Base-by-base conservation (phyloP, 2,888 invertebrate genomes). In the Drosophila acutilabella region DNA sequence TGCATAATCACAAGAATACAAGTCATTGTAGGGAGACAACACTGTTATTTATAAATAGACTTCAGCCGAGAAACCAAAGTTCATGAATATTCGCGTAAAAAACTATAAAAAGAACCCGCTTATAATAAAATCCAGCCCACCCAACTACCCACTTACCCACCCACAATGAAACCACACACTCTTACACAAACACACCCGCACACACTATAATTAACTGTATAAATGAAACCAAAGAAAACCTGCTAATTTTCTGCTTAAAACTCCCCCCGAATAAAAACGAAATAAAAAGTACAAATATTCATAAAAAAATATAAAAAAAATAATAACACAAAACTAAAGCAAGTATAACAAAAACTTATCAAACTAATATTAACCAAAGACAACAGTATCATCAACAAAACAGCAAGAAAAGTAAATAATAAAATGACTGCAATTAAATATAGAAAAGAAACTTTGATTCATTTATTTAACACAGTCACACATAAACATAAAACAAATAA, bases 271-370 rank as follows among this genome's bases (percentile, higher is more conserved):
- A 79, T 81, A 81, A 83, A 76, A 81, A 70, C 80, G 89, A 82
- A 84, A 87, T 89, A 85, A 84, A 89, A 90, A 90, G 91, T 90
- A 90, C 90, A 90, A 90, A 90, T 90, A 84, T 84, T 81, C 74
- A 81, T 78, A 73, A 68, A 47, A 50, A 6, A 23, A 33, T 13
- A 56, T n/a, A 36, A 20, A 11, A 33, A 26, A 30, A 36, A 50
- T 11, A 50, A 50, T 16, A 33, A 18, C 38, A 7, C 5, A 2
- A 23, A 64, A 70, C 54, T 58, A 58, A 61, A 57, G 52, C 44
- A 57, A 62, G 59, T 45, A 72, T 60, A 59, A 68, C 64, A 60
- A 70, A 16, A 61, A 64, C 54, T 58, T 58, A 64, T 72, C 47
- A 76, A 44, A 38, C 58, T 11, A 59, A 54, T 44, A 53, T 50